Evolutionary conservation across 2,113 vertebrate species (phyloP), one percentile per base, ranked within the genome.

Genomic region (Glaucomys volans): DNA sequence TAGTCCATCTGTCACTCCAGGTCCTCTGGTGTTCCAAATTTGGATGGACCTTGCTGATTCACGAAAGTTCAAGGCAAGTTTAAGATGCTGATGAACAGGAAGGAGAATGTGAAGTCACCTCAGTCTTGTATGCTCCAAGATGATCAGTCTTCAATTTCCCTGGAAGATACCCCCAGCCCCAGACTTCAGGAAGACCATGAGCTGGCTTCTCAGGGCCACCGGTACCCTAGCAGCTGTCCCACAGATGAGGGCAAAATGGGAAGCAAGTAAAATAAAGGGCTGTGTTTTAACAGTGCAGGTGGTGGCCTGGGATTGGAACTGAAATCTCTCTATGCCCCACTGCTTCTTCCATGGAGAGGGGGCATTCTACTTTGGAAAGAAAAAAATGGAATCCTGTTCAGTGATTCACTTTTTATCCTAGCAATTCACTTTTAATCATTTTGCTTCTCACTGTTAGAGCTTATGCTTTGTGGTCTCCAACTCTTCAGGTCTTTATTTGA

Each of bases 241-340:
- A 8, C 2, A 42, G 66, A 18, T 16, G 13, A 44, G 59, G 24
- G 66, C 52, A 28, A 54, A 8, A 13, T 26, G 47, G 52, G 37
- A 16, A 24, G 18, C n/a, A 4, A 24, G 62, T 1, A 8, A 66
- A 30, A 2, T 8, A 20, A 22, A 59, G n/a, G 12, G 9, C n/a
- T 44, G 30, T 8, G 22, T 30, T 35, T 42, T 20, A 9, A 66
- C 1, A 3, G 8, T 0, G 5, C 0, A 0, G 8, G 30, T 26
- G 26, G 32, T 4, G 17, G 35, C 5, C 66, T 44, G 59, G 11
- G 40, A 3, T 3, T 32, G 47, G 57, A 80, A 35, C 2, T 1
- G 11, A 30, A 54, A 3, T 10, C 50, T 85, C n/a, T 24, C 0
- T 24, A 4, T 24, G 83, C 32, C 71, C n/a, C 5, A 37, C 6